phyloP scores from a whole-genome alignment of 2,113 vertebrate species.

The Trochalopteron elliotii region DNA sequence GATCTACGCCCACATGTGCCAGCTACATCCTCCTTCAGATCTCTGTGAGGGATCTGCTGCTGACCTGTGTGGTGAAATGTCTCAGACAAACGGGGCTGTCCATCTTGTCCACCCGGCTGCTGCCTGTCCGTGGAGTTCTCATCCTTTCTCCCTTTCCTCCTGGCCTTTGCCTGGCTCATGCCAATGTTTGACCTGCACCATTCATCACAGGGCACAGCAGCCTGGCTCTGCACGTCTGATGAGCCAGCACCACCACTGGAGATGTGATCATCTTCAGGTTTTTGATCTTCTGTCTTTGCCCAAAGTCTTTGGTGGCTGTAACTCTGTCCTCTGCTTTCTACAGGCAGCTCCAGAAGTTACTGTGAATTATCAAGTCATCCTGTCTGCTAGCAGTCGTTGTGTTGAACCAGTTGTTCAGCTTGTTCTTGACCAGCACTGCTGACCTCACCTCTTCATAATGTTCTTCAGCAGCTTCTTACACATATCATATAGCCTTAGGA shows the following conservation, averaged over 20 bases:
- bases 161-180: not conserved
- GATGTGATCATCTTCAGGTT: not conserved
- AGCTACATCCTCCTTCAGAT: not conserved
- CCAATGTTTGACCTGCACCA: not conserved
- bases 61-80: not conserved
- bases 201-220: not conserved
- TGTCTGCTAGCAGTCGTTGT: constrained; percentile 13
- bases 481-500: constrained; percentile 55
- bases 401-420: constrained; percentile 63
- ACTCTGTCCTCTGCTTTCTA: not conserved
- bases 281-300: not conserved
- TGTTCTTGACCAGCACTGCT: constrained; percentile 58
- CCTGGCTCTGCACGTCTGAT: not conserved
- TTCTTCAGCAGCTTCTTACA: constrained; percentile 50
- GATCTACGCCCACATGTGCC: rapidly evolving
- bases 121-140: not conserved
- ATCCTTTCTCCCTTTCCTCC: not conserved
- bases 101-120: not conserved
- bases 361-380: constrained; percentile 2
- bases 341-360: not conserved
- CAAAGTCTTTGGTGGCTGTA: not conserved
- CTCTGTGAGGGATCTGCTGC: not conserved
- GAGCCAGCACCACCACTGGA: not conserved
- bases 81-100: not conserved
- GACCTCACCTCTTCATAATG: constrained; percentile 55